Conservation (phyloP, 2,888 invertebrate species). For the Pristionchus maxplancki region DNA sequence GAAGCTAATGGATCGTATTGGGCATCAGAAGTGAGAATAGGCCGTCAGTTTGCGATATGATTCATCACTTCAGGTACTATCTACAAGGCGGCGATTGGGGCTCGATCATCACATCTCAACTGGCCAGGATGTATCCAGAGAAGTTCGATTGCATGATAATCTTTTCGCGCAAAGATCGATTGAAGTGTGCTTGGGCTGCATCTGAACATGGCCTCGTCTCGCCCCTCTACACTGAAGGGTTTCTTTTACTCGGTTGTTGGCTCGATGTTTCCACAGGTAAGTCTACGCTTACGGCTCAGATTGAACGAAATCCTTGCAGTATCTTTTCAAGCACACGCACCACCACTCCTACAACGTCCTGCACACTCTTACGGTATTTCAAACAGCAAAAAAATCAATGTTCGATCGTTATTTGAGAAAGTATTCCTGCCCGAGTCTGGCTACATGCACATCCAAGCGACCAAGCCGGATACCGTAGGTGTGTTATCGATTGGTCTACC, state of each 20-base stretch:
- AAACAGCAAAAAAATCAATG: background rate
- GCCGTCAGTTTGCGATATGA: background rate
- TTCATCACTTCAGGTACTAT: slow-evolving; percentile 82
- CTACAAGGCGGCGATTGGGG: slow-evolving; percentile 91
- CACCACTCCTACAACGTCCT: background rate
- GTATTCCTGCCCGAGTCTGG: slow-evolving; percentile 78
- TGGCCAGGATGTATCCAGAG: slow-evolving; percentile 84
- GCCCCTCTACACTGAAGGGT: slow-evolving; percentile 72
- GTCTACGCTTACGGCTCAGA: too few relatives aligned
- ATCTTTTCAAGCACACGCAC: background rate
- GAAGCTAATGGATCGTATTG: slow-evolving; percentile 86
- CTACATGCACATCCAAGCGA: slow-evolving; percentile 87
- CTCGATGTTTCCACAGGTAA: slow-evolving; percentile 59
- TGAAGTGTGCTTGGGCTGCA: slow-evolving; percentile 82
- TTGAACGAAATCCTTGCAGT: background rate
- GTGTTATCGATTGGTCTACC: background rate
- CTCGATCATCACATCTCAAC: slow-evolving; percentile 82
- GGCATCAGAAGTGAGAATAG: slow-evolving; percentile 81
- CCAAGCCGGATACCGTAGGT: slow-evolving; percentile 92
- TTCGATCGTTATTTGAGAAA: background rate
- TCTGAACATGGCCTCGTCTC: slow-evolving; percentile 82
- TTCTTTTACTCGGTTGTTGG: slow-evolving; percentile 62
- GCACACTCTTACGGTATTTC: background rate
- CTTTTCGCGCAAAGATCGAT: slow-evolving; percentile 3
- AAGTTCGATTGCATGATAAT: slow-evolving; percentile 72